Percentiles rank a stretch among this genome's conserved stretches.
phyloP scores from a whole-genome alignment of 1,140 invertebrate species.

The Drosophila nebulosa region DNA sequence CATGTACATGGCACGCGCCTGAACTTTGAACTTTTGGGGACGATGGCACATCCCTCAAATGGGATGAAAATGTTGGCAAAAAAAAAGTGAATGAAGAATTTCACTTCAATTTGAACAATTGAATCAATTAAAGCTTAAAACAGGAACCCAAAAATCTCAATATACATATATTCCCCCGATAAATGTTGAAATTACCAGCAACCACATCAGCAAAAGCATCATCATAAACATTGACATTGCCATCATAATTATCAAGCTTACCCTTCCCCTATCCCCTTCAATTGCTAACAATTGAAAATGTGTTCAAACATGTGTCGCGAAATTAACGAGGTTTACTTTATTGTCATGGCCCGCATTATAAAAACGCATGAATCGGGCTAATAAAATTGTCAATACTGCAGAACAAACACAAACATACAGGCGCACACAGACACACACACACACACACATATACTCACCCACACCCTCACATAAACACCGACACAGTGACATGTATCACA shows the following conservation, averaged over 20 bases:
- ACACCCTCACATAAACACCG: neutral
- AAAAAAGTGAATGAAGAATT: neutral
- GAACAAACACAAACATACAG: neutral
- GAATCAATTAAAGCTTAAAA: neutral
- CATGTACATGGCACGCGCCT: conserved; percentile 53
- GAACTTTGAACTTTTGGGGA: conserved; percentile 65
- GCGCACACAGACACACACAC: neutral
- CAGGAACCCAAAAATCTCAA: neutral
- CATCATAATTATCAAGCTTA: neutral
- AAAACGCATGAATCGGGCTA: conserved; percentile 46
- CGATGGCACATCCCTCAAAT: neutral
- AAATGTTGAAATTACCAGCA: conserved; percentile 14
- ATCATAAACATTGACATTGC: conserved; percentile 8
- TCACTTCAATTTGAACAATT: neutral
- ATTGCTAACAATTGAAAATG: conserved; percentile 10
- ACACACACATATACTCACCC: neutral
- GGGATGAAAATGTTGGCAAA: conserved; percentile 18
- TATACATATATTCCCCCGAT: conserved; percentile 17
- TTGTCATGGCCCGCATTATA: conserved; percentile 37
- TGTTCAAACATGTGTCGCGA: conserved; percentile 50
- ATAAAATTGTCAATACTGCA: conserved; percentile 71
- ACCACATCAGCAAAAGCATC: conserved; percentile 34
- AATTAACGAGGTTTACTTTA: conserved; percentile 67
- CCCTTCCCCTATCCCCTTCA: neutral
- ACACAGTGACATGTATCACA: conserved; percentile 8